Evolutionary conservation across 1,140 invertebrate genomes (phyloP).

Genomic region (Mya arenaria): DNA sequence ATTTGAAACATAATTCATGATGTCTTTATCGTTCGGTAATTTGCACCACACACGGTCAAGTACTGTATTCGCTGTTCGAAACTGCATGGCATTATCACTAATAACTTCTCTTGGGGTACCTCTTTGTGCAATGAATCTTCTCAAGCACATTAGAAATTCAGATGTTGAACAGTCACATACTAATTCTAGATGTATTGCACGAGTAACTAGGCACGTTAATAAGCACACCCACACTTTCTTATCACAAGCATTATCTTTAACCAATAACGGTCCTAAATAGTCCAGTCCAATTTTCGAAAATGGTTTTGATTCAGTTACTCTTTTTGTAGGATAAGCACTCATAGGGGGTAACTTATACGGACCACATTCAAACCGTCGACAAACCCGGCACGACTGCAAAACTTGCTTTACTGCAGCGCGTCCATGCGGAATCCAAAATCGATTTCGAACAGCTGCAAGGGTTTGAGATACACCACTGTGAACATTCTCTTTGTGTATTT

Average conservation of each 20-base stretch:
- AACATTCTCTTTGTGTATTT: neutral
- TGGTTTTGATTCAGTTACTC: neutral
- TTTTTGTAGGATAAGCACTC: neutral
- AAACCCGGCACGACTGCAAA: neutral
- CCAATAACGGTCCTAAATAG: neutral
- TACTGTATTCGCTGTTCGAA: constrained; percentile 10
- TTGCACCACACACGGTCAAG: too few species aligned
- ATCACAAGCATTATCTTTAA: neutral
- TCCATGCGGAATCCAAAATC: constrained; percentile 20
- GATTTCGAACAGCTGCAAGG: neutral
- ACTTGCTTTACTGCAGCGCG: neutral
- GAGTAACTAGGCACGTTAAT: constrained; percentile 20
- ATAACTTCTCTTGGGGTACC: neutral
- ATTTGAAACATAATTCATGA: constrained; percentile 10
- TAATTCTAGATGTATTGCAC: constrained; percentile 16
- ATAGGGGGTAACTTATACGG: neutral
- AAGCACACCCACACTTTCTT: constrained; percentile 27
- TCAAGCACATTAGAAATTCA: constrained; percentile 15
- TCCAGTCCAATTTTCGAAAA: neutral
- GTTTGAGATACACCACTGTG: constrained; percentile 3
- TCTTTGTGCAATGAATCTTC: constrained; percentile 9
- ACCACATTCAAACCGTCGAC: constrained; percentile 13
- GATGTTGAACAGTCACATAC: neutral
- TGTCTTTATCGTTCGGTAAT: too few species aligned
- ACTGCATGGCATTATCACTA: constrained; percentile 19